Conservation (phyloP, 2,888 invertebrate genomes). For the Drosophila nr. medialis region DNA sequence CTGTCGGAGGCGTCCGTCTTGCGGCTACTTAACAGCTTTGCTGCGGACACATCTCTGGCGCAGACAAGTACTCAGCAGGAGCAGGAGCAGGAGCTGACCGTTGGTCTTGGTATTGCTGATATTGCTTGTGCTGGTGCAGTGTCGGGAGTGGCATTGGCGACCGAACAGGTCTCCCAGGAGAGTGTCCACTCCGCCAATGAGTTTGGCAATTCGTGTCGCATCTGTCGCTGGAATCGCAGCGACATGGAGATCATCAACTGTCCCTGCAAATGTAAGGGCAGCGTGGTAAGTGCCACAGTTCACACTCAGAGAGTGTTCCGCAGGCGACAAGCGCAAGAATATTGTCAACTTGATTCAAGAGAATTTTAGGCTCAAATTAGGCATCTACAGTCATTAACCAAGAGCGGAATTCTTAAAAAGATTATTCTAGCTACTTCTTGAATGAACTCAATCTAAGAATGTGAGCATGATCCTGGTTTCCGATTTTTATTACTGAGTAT, state of each 20-base stretch:
- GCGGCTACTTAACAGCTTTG: constrained; percentile 69
- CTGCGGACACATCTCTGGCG: constrained; percentile 6
- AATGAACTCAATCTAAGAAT: not conserved
- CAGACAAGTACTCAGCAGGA: not conserved
- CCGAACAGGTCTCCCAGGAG: constrained; percentile 38
- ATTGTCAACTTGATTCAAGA: not conserved
- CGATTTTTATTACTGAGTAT: not conserved
- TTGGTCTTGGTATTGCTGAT: not conserved
- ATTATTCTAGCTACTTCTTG: not conserved
- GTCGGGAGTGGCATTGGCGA: not conserved
- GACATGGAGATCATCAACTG: constrained; percentile 79
- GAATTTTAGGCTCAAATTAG: not conserved
- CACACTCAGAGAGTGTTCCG: not conserved
- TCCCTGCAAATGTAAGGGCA: constrained; percentile 83
- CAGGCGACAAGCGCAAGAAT: not conserved
- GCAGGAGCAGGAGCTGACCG: not conserved
- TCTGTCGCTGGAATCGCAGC: constrained; percentile 82
- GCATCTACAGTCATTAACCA: not conserved
- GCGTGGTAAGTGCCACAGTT: constrained; percentile 72
- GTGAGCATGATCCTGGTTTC: not conserved
- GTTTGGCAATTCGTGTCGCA: constrained; percentile 80
- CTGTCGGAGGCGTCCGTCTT: constrained; percentile 70
- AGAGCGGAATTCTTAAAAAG: not conserved
- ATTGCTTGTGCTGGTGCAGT: constrained; percentile 1
- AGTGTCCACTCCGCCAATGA: constrained; percentile 77